A percentile compares a stretch with the other conserved stretches of the same genome.
Evolutionary conservation across 1,140 invertebrate species (phyloP).

Genomic region (Drosophila kohkoa): DNA sequence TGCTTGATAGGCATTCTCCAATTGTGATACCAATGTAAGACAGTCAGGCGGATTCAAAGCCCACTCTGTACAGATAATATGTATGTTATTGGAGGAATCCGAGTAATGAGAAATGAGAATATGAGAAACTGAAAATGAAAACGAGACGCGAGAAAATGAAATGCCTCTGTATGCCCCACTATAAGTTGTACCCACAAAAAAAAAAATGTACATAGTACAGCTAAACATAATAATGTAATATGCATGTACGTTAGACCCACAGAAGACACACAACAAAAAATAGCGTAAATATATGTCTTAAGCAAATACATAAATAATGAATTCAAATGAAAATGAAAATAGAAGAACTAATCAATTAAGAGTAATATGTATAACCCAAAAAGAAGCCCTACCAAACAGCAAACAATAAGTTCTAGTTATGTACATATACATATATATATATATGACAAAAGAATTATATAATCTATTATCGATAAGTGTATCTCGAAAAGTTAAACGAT

Average conservation of each 20-base stretch:
- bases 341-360: constrained; percentile 15
- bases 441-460: constrained; percentile 2
- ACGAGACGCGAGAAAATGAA: constrained; percentile 15
- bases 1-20: constrained; percentile 63
- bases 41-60: constrained; percentile 38
- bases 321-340: constrained; percentile 5
- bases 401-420: constrained; percentile 30
- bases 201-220: constrained; percentile 41
- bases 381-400: constrained; percentile 21
- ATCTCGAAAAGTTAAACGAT: constrained; percentile 16
- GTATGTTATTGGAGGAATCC: constrained; percentile 27
- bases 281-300: not conserved
- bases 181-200: constrained; percentile 44
- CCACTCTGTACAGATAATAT: constrained; percentile 19
- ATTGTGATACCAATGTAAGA: constrained; percentile 72
- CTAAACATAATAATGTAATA: constrained; percentile 20
- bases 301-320: not conserved
- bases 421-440: constrained; percentile 17
- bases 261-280: constrained; percentile 20
- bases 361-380: constrained; percentile 24
- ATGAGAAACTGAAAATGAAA: not conserved
- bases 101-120: constrained; percentile 2
- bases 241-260: constrained; percentile 42
- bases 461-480: constrained; percentile 15
- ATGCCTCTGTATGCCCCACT: constrained; percentile 47